Percentiles rank a stretch among this genome's conserved stretches.
phyloP scores from a whole-genome alignment of 1,140 invertebrate genomes.

The Mercenaria mercenaria region DNA sequence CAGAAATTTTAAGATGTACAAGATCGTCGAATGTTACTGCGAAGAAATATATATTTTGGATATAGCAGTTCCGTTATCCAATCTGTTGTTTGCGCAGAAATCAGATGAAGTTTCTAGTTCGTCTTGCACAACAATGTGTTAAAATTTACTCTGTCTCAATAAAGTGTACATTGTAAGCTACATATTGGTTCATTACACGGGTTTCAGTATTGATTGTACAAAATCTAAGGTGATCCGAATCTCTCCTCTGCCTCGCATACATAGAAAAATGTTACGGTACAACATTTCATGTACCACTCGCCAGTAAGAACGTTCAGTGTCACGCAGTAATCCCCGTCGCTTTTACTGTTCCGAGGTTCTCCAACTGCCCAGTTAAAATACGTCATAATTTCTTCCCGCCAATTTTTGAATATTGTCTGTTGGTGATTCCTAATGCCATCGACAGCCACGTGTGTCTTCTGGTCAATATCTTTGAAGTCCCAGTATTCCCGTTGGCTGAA shows the following conservation, averaged over 20 bases:
- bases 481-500: slow-evolving; percentile 61
- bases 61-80: no score
- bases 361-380: slow-evolving; percentile 63
- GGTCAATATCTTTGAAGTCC: slow-evolving; percentile 53
- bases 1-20: no score
- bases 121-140: no score
- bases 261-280: slow-evolving; percentile 52
- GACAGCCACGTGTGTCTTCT: slow-evolving; percentile 50
- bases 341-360: slow-evolving; percentile 32
- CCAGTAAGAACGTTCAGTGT: slow-evolving; percentile 57
- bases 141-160: no score
- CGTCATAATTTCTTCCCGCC: slow-evolving; percentile 43
- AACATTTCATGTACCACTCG: slow-evolving; percentile 56
- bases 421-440: slow-evolving; percentile 28
- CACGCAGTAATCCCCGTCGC: slow-evolving; percentile 55
- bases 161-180: no score
- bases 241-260: slow-evolving; percentile 32
- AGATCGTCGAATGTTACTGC: no score
- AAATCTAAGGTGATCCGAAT: no score
- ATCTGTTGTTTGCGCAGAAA: no score
- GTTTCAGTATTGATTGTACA: no score
- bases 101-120: no score
- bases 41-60: no score
- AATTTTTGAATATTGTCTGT: slow-evolving; percentile 17
- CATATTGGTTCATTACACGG: no score